phyloP scores from a whole-genome alignment of 2,888 invertebrate genomes.

The Ypsolopha sequella region DNA sequence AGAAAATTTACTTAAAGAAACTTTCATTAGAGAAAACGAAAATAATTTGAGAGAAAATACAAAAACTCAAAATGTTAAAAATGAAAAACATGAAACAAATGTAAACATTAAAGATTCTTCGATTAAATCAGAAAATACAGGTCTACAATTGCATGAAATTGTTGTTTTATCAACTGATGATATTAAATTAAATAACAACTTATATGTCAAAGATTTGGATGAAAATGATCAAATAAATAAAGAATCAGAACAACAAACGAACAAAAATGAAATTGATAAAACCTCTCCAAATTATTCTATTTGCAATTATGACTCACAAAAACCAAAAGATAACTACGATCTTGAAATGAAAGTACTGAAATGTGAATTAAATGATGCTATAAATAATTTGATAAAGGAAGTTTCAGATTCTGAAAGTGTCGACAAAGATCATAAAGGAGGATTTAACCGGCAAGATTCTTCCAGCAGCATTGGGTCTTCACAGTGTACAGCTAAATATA shows the following conservation, averaged over 20 bases:
- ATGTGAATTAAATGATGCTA: conserved; percentile 58
- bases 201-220: conserved; percentile 48
- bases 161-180: conserved; percentile 48
- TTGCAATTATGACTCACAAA: not conserved
- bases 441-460: conserved; percentile 67
- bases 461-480: conserved; percentile 75
- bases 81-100: conserved; percentile 2
- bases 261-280: not conserved
- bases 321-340: conserved; percentile 21
- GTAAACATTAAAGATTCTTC: conserved; percentile 6
- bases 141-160: conserved; percentile 36
- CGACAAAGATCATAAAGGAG: conserved; percentile 32
- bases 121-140: too few relatives aligned
- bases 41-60: conserved; percentile 4
- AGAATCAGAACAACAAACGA: not conserved
- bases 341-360: conserved; percentile 56
- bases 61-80: not conserved
- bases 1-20: conserved; percentile 47
- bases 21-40: conserved; percentile 21
- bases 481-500: conserved; percentile 79
- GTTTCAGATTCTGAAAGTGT: conserved; percentile 45
- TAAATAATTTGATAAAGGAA: conserved; percentile 59
- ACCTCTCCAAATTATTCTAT: not conserved
- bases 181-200: conserved; percentile 46
- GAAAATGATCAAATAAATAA: conserved; percentile 5